Percentiles rank a stretch among this genome's conserved stretches.
phyloP scores from a whole-genome alignment of 2,797 vertebrate species.

The Megalops cyprinoides region DNA sequence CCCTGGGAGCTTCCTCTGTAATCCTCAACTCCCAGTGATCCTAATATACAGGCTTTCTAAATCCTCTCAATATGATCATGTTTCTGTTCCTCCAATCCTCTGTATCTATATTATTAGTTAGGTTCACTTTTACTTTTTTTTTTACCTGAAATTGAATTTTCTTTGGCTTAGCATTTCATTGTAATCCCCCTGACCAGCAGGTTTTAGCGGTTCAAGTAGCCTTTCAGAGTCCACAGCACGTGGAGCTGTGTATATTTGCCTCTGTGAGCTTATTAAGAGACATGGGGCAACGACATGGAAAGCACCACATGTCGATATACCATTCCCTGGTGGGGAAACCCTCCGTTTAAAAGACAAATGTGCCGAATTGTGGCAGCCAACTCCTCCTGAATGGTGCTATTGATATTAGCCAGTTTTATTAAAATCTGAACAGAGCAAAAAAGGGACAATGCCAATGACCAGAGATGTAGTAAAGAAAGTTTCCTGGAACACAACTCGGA shows the following conservation, averaged over 20 bases:
- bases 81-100: too few species aligned
- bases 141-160: neutral
- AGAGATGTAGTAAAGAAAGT: neutral
- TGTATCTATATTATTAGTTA: neutral
- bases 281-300: neutral
- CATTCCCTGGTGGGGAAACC: neutral
- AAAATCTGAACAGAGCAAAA: neutral
- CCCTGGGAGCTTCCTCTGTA: neutral
- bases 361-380: constrained; percentile 13
- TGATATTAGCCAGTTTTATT: neutral
- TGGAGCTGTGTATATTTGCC: neutral
- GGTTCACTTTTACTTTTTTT: neutral
- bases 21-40: neutral
- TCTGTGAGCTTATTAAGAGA: constrained; percentile 1
- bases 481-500: constrained; percentile 12
- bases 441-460: neutral
- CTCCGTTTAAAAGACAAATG: neutral
- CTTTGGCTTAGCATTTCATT: neutral
- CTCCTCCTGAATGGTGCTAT: neutral
- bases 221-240: neutral
- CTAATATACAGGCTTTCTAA: neutral
- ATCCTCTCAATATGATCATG: too few species aligned
- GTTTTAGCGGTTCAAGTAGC: neutral
- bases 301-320: neutral
- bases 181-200: neutral